A percentile compares a stretch with the other conserved stretches of the same genome.
Evolutionary conservation across 2,797 vertebrate species (phyloP).

Genomic region (Masticophis lateralis): DNA sequence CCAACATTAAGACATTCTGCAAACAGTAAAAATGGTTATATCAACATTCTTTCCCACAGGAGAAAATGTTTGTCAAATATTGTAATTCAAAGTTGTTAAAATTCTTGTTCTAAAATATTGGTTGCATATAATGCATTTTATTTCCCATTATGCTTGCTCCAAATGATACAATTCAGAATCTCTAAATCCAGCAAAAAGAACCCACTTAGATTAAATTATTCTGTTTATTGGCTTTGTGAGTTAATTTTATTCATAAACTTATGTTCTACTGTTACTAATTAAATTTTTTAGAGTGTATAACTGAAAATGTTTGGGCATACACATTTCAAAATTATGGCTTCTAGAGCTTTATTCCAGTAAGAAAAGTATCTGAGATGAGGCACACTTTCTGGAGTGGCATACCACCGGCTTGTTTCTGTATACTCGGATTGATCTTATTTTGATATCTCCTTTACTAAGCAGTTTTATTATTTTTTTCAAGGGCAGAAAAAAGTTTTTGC

Average conservation of each 20-base stretch:
- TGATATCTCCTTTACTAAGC: neutral
- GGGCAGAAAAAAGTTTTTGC: neutral
- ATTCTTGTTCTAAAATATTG: neutral
- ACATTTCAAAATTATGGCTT: neutral
- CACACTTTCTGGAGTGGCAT: neutral
- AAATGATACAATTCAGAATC: neutral
- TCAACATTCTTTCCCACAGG: conserved; percentile 2
- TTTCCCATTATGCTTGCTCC: neutral
- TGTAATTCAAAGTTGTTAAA: neutral
- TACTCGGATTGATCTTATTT: neutral
- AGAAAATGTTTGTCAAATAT: conserved; percentile 1
- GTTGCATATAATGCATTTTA: neutral
- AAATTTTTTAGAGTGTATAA: neutral
- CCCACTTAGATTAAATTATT: neutral
- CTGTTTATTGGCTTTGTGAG: neutral
- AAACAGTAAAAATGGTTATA: conserved; percentile 28
- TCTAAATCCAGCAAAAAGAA: neutral
- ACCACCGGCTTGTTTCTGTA: neutral
- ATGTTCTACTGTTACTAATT: neutral
- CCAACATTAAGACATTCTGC: neutral
- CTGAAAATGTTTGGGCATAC: neutral
- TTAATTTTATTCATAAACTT: neutral
- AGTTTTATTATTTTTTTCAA: neutral
- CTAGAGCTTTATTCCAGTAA: neutral
- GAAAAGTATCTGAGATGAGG: neutral